Base-by-base conservation (phyloP, 2,888 invertebrate genomes). In the Nymphalis polychloros region DNA sequence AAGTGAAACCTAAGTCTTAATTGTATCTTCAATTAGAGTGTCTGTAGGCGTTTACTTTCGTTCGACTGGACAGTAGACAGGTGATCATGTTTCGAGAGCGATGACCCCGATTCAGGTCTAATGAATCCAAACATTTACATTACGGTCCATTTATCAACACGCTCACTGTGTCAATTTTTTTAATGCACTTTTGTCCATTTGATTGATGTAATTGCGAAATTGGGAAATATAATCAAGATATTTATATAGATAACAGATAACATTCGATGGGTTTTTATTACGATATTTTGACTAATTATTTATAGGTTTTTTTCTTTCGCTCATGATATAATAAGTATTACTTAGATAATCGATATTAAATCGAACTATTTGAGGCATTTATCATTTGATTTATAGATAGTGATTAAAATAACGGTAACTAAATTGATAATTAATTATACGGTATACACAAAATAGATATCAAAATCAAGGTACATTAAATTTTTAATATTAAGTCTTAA, bases 1-100 rank as follows among this genome's bases (percentile, higher is more conserved):
- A 87, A 88, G 87, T 87, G 87, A 87, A 86, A 85, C 78, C 63
- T 64, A 69, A 55, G 64, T 63, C 64, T 69, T 69, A 70, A 72
- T 68, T 69, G 74, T 75, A 73, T 71, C 64, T 74, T 67, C 74
- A 76, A 80, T 77, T 75, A 77, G 41, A 41, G 69, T 73, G 59
- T 59, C 55, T 50, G 77, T 73, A 69, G 75, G 75, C 75, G 76
- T 75, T 79, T 75, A 79, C 79, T 79, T 79, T 79, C 79, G 71
- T 75, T 77, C 62, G 70, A 8, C 55, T 31, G 55, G 55, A 55
- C 31, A 8, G 55, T 2, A 35, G 63, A 75, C 70, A 72, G 84
- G 94, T 77, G 95, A 95, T 79, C 93, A 94, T 90, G 59, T 65
- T 68, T 57, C 53, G 60, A 72, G 64, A 66, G 52, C 72, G 59